Evolutionary conservation across 2,113 vertebrate species (phyloP).

Genomic region (Lophura nycthemera): DNA sequence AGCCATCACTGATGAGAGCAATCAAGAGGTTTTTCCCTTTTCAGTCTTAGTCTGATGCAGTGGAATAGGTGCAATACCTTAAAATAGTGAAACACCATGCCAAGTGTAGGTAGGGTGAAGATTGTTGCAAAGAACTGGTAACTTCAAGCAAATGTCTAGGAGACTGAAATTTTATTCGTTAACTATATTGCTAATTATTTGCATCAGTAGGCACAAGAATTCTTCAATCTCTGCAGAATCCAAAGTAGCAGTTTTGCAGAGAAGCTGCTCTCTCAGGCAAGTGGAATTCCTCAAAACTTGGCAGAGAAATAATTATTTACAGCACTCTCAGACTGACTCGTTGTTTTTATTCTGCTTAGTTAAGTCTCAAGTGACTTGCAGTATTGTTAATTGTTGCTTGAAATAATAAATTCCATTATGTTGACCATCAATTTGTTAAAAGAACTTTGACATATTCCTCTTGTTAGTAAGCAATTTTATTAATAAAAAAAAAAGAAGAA

Average conservation of each 20-base stretch:
- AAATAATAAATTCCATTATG: neutral
- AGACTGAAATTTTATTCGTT: slow-evolving; percentile 5
- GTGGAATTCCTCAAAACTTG: neutral
- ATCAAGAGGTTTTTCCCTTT: slow-evolving; percentile 26
- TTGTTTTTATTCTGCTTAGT: neutral
- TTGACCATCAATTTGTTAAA: neutral
- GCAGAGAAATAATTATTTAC: neutral
- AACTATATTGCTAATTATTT: slow-evolving; percentile 48
- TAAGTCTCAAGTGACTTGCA: neutral
- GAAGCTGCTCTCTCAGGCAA: neutral
- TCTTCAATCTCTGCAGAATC: neutral
- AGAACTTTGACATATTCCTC: neutral
- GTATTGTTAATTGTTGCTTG: neutral
- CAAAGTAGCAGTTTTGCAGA: neutral
- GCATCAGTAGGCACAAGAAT: slow-evolving; percentile 9
- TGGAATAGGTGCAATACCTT: neutral
- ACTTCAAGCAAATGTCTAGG: neutral
- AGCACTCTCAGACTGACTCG: neutral
- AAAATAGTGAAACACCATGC: neutral
- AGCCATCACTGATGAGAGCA: neutral
- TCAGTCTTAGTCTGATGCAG: slow-evolving; percentile 28
- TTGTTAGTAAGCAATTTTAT: neutral
- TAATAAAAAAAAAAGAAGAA: neutral
- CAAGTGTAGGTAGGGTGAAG: neutral
- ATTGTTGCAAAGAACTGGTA: neutral